Evolutionary conservation across 2,797 vertebrate genomes (phyloP).

Genomic region (Lutjanus argentimaculatus): DNA sequence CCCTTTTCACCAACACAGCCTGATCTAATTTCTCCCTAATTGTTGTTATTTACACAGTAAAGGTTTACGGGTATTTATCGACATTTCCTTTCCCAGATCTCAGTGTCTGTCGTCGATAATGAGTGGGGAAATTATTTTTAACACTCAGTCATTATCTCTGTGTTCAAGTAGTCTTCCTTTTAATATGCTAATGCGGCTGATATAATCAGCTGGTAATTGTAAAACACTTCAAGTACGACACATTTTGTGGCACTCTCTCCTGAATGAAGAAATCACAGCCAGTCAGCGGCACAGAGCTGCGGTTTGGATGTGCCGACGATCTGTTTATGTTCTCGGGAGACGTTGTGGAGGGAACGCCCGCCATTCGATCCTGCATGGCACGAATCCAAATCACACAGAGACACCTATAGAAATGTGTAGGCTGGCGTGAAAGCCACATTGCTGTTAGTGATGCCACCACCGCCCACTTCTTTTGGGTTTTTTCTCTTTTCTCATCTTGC

Average conservation of each 20-base stretch:
- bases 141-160: slow-evolving; percentile 83
- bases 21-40: slow-evolving; percentile 76
- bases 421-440: slow-evolving; percentile 23
- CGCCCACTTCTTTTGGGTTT: slow-evolving; percentile 6
- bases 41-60: slow-evolving; percentile 83
- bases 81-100: slow-evolving; percentile 64
- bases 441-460: slow-evolving; percentile 11
- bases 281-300: slow-evolving; percentile 27
- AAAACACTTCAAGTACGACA: slow-evolving; percentile 82
- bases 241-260: slow-evolving; percentile 67
- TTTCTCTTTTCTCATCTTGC: slow-evolving; percentile 14
- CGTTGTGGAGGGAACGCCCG: slow-evolving; percentile 30
- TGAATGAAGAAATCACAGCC: slow-evolving; percentile 78
- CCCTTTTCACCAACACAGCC: slow-evolving; percentile 59
- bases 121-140: slow-evolving; percentile 81
- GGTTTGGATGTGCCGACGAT: slow-evolving; percentile 41
- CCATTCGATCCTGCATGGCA: slow-evolving; percentile 41
- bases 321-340: slow-evolving; percentile 51
- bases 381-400: slow-evolving; percentile 46
- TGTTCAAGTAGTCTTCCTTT: slow-evolving; percentile 84
- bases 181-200: slow-evolving; percentile 85
- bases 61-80: slow-evolving; percentile 80
- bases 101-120: slow-evolving; percentile 74
- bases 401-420: slow-evolving; percentile 57
- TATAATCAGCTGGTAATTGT: slow-evolving; percentile 85